Percentiles rank a stretch among this genome's conserved stretches.
Evolutionary conservation across 2,888 invertebrate species (phyloP).

Genomic region (Oligia latruncula): DNA sequence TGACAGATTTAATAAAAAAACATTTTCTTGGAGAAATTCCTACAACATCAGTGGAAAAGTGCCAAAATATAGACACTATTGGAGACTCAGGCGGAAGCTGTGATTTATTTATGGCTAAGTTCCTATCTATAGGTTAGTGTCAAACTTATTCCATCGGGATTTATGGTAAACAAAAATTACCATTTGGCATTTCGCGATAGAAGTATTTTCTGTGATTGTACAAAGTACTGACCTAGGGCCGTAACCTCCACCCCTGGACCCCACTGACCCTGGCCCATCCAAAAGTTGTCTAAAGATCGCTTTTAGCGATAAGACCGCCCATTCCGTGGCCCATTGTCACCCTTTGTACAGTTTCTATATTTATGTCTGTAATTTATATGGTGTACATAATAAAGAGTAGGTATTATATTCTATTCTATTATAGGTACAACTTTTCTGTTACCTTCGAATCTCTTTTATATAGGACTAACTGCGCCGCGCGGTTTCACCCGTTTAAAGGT

Average conservation of each 20-base stretch:
- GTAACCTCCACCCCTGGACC: no score
- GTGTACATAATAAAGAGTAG: no score
- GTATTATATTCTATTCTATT: no score
- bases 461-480: background rate
- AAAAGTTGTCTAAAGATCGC: no score
- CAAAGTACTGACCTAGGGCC: background rate
- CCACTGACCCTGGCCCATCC: no score
- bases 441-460: background rate
- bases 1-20: background rate
- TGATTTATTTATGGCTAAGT: constrained; percentile 25
- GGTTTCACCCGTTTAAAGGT: no score
- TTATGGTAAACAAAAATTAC: constrained; percentile 10
- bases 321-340: no score
- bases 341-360: no score
- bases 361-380: no score
- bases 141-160: constrained; percentile 12
- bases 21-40: background rate
- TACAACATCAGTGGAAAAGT: background rate
- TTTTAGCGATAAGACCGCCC: no score
- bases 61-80: constrained; percentile 15
- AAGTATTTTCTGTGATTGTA: constrained; percentile 10
- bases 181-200: background rate
- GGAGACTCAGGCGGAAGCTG: background rate
- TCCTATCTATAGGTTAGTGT: background rate
- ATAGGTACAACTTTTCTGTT: background rate